A percentile compares a stretch with the other conserved stretches of the same genome.
These are phyloP conservation scores for Pristionchus mayeri DNA, from an alignment of 2,888 invertebrate genomes.

Conservation along the genomic window DNA sequence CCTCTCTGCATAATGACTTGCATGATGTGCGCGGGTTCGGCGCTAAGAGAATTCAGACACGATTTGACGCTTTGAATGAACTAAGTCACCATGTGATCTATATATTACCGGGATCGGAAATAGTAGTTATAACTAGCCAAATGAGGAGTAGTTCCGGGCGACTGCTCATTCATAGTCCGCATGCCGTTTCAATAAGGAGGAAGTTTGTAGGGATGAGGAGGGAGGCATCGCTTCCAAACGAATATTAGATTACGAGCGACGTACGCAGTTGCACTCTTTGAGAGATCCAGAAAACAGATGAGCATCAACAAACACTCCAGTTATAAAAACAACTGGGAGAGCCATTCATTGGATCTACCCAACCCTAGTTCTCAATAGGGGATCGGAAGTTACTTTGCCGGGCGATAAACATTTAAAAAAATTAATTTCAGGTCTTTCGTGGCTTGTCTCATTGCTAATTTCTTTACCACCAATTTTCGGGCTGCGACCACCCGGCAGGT, in stretches of 20 bases:
- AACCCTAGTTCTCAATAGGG: too few species aligned
- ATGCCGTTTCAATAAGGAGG: background rate
- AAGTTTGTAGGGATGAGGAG: too few species aligned
- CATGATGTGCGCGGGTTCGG: background rate
- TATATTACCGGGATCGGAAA: too few species aligned
- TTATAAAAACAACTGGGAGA: too few species aligned
- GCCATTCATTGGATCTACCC: too few species aligned
- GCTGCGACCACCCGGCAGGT: constrained; percentile 69
- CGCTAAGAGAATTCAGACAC: background rate
- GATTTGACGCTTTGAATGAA: background rate
- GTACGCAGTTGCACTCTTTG: constrained; percentile 19
- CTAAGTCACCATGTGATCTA: too few species aligned
- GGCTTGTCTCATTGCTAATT: constrained; percentile 74
- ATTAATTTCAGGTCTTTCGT: constrained; percentile 71
- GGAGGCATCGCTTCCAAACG: background rate
- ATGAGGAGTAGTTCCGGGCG: background rate
- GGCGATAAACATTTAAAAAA: too few species aligned
- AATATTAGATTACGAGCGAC: constrained; percentile 8
- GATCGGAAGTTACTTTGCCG: too few species aligned
- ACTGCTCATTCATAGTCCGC: background rate
- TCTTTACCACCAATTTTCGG: constrained; percentile 75
- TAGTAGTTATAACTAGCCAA: too few species aligned
- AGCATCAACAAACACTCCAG: background rate
- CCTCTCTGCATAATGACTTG: constrained; percentile 5
- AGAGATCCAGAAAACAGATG: background rate